phyloP scores from a whole-genome alignment of 2,888 invertebrate genomes.

The Cephonodes hylas region DNA sequence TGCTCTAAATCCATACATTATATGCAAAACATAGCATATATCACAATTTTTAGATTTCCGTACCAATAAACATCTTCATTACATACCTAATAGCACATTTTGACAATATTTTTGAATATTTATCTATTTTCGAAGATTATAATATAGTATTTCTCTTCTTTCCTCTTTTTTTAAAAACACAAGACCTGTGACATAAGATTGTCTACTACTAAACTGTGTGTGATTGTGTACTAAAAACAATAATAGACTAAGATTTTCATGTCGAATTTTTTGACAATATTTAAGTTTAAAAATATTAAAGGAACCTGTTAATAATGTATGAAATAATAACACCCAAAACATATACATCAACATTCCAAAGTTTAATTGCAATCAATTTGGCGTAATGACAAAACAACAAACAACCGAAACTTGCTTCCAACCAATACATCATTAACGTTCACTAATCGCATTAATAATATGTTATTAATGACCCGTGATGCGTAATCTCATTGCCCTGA shows the following conservation, averaged over 20 bases:
- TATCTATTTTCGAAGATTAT: no score
- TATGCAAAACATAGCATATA: neutral
- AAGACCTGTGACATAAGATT: no score
- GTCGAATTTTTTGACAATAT: no score
- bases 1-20: neutral
- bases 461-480: neutral
- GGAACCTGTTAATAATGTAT: no score
- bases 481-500: neutral
- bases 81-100: neutral
- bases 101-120: no score
- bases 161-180: no score
- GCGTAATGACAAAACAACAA: neutral
- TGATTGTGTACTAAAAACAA: no score
- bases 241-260: no score
- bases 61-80: no score
- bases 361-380: neutral
- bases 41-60: neutral
- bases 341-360: neutral
- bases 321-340: neutral
- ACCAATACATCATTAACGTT: neutral
- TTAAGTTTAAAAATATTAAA: no score
- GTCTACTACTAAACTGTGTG: no score
- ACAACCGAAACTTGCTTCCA: neutral
- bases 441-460: neutral
- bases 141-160: no score